A percentile compares a stretch with the other conserved stretches of the same genome.
Conservation (phyloP, 2,113 vertebrate species). For the Gasterosteus aculeatus region DNA sequence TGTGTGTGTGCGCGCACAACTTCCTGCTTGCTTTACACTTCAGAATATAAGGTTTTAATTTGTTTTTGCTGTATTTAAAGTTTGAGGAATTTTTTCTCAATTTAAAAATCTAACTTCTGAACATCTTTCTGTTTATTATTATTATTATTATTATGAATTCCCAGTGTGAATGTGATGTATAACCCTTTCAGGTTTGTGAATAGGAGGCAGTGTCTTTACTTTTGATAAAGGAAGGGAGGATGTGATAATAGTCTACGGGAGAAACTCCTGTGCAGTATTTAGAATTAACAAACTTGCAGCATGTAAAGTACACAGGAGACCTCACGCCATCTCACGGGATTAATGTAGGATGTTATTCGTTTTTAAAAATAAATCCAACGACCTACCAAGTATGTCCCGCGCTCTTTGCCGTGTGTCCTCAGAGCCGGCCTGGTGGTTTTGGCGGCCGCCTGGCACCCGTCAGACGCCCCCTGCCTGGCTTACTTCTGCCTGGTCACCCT, state of each 20-base stretch:
- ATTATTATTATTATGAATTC: background rate
- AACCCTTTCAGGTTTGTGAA: background rate
- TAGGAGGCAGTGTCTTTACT: background rate
- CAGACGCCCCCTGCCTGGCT: constrained; percentile 87
- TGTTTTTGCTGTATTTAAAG: background rate
- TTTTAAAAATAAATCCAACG: too few species aligned
- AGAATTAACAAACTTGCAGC: too few species aligned
- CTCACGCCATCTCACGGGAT: background rate
- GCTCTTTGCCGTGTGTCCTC: background rate
- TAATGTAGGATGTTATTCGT: background rate
- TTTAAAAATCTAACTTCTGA: background rate
- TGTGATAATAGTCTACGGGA: too few species aligned
- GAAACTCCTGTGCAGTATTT: too few species aligned
- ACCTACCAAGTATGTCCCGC: background rate
- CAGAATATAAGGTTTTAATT: background rate
- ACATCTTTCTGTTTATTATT: background rate
- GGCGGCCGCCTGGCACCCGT: constrained; percentile 91
- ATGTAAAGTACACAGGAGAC: too few species aligned
- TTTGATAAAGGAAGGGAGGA: background rate
- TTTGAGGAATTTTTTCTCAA: background rate
- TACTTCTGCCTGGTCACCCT: constrained; percentile 93
- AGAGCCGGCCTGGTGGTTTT: constrained; percentile 91
- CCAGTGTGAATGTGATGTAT: background rate
- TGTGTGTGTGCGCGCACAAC: constrained; percentile 67
- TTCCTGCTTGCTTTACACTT: background rate